A percentile compares a stretch with the other conserved stretches of the same genome.
Conservation (phyloP, 2,888 invertebrate species). For the Agonopterix heracliana region DNA sequence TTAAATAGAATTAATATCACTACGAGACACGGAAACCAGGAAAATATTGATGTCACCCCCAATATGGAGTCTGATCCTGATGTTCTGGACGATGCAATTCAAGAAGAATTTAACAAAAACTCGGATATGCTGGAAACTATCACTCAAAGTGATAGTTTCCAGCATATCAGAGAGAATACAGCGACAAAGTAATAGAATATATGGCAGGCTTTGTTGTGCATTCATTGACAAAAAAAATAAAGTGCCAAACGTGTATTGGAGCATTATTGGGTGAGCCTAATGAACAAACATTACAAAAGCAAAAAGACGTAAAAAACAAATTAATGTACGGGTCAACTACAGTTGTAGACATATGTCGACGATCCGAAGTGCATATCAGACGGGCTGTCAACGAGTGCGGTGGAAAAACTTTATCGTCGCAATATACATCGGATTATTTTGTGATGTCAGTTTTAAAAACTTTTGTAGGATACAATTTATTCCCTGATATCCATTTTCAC, state of each 20-base stretch:
- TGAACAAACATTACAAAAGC: conserved; percentile 2
- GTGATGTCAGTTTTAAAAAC: conserved; percentile 1
- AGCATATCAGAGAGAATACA: too few relatives aligned
- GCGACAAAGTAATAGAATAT: too few relatives aligned
- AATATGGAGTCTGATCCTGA: too few relatives aligned
- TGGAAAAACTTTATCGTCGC: neutral
- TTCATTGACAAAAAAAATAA: too few relatives aligned
- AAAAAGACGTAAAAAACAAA: conserved; percentile 6
- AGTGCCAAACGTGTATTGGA: conserved; percentile 5
- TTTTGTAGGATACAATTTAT: conserved; percentile 8
- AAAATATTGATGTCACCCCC: neutral
- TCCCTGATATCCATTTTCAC: conserved; percentile 6
- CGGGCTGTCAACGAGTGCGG: neutral
- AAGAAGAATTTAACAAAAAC: neutral
- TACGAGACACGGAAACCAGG: conserved; percentile 1
- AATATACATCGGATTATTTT: neutral
- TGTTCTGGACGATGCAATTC: neutral
- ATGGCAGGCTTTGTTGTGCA: too few relatives aligned
- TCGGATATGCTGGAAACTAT: too few relatives aligned
- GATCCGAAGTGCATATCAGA: conserved; percentile 8
- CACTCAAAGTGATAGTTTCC: too few relatives aligned
- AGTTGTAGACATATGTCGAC: conserved; percentile 11
- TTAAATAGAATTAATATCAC: conserved; percentile 3
- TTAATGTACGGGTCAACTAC: conserved; percentile 12
- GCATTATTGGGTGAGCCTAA: conserved; percentile 6